phyloP scores from a whole-genome alignment of 2,888 invertebrate species.

The Drosophila macrospina region DNA sequence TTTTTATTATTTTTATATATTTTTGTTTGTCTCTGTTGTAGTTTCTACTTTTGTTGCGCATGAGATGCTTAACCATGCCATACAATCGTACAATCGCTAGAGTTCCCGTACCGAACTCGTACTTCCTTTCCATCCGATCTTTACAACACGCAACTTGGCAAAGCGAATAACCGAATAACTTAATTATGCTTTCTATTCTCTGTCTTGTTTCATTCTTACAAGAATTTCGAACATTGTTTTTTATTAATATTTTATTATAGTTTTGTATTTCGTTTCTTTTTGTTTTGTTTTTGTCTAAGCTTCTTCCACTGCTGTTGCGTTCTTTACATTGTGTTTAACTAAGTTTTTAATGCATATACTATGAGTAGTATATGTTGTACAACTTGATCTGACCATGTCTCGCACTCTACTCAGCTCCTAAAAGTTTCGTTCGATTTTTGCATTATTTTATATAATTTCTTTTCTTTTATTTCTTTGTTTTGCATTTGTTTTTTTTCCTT shows the following conservation, averaged over 20 bases:
- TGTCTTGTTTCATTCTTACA: slow-evolving; percentile 28
- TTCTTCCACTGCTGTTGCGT: slow-evolving; percentile 37
- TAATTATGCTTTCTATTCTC: slow-evolving; percentile 12
- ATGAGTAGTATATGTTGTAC: slow-evolving; percentile 54
- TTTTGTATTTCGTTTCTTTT: slow-evolving; percentile 13
- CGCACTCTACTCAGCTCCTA: slow-evolving; percentile 22
- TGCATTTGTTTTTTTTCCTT: slow-evolving; percentile 43
- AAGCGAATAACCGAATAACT: slow-evolving; percentile 38
- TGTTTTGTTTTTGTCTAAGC: slow-evolving; percentile 19
- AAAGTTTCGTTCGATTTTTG: slow-evolving; percentile 19
- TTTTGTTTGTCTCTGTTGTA: slow-evolving; percentile 18
- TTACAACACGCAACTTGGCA: slow-evolving; percentile 21
- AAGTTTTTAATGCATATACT: slow-evolving; percentile 38
- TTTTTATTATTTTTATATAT: slow-evolving; percentile 16
- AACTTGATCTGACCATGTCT: slow-evolving; percentile 51
- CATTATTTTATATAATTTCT: background rate
- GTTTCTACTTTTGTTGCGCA: slow-evolving; percentile 46
- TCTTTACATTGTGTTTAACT: slow-evolving; percentile 73
- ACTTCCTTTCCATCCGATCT: slow-evolving; percentile 13
- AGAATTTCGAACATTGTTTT: slow-evolving; percentile 34
- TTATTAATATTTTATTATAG: background rate
- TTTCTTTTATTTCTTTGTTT: slow-evolving; percentile 25
- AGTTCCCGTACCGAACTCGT: slow-evolving; percentile 22
- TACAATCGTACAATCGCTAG: slow-evolving; percentile 34
- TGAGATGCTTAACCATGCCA: slow-evolving; percentile 37